These are phyloP conservation scores for Limnephilus rhombicus DNA, from an alignment of 2,888 invertebrate species.

Conservation along the genomic window DNA sequence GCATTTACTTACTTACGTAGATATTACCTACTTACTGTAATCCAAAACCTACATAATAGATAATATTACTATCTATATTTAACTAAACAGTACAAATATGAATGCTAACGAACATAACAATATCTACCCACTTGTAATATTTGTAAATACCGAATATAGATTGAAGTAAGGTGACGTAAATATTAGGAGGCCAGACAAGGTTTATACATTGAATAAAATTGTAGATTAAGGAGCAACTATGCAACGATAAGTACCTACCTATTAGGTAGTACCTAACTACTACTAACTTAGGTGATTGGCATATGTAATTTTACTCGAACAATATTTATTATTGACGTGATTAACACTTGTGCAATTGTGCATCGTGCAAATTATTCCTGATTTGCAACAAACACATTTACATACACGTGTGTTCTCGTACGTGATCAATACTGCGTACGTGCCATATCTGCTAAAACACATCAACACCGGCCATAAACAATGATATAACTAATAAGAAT, in stretches of 20 bases:
- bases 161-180: too few relatives aligned
- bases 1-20: too few relatives aligned
- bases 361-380: neutral
- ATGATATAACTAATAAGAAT: neutral
- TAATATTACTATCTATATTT: too few relatives aligned
- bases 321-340: neutral
- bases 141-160: too few relatives aligned
- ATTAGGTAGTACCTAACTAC: neutral
- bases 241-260: neutral
- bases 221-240: too few relatives aligned
- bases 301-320: neutral
- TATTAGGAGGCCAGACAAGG: too few relatives aligned
- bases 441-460: conserved; percentile 15
- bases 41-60: too few relatives aligned
- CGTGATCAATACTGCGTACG: conserved; percentile 12
- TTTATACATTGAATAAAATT: too few relatives aligned
- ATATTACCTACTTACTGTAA: too few relatives aligned
- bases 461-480: neutral
- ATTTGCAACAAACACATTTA: neutral
- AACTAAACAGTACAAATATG: too few relatives aligned
- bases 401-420: conserved; percentile 6
- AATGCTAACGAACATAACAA: too few relatives aligned
- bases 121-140: too few relatives aligned
- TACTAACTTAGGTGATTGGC: neutral
- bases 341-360: neutral